Percentiles rank a stretch among this genome's conserved stretches.
phyloP scores from a whole-genome alignment of 2,888 invertebrate genomes.

The Lithodes maja region DNA sequence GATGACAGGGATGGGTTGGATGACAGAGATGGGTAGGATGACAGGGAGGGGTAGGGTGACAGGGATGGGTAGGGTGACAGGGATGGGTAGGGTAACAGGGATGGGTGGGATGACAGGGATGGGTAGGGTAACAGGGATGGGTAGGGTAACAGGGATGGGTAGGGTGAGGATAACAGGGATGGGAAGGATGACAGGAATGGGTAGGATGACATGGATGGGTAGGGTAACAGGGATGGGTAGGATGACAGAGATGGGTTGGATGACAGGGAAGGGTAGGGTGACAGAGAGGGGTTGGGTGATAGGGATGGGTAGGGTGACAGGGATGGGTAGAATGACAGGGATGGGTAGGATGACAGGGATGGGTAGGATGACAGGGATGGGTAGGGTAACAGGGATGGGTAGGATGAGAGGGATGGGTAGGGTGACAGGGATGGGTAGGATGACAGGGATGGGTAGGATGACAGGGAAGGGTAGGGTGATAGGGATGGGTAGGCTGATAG shows the following conservation, averaged over 20 bases:
- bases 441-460: not conserved
- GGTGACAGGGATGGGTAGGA: not conserved
- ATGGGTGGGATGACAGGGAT: not conserved
- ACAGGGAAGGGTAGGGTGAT: not conserved
- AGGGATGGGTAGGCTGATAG: not conserved
- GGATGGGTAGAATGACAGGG: not conserved
- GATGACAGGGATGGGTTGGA: not conserved
- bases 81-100: not conserved
- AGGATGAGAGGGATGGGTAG: not conserved
- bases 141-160: not conserved
- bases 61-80: not conserved
- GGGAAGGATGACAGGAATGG: not conserved
- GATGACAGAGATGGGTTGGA: not conserved
- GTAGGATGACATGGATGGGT: not conserved
- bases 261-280: not conserved
- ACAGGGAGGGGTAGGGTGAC: not conserved
- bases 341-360: not conserved
- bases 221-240: not conserved
- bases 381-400: not conserved
- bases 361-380: not conserved
- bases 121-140: not conserved
- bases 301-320: not conserved
- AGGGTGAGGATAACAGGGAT: not conserved
- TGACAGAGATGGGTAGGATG: not conserved
- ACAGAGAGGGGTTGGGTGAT: too few species aligned